Evolutionary conservation across 2,888 invertebrate species (phyloP), one percentile per base, ranked within the genome.

Genomic region (Seira musarum): DNA sequence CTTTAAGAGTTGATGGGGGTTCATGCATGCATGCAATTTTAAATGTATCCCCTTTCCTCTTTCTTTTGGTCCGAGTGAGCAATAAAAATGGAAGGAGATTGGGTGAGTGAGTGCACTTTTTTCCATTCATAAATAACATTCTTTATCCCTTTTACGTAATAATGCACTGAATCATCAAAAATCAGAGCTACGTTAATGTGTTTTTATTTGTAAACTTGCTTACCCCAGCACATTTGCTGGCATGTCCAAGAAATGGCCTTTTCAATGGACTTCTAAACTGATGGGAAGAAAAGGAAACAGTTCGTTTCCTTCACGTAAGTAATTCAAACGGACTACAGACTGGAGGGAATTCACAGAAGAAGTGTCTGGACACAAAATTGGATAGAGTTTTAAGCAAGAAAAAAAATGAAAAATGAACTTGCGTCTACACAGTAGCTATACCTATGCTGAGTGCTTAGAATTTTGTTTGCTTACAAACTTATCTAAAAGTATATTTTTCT

Each of bases 241-340:
- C 5, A 60, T 60, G 60, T 60, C 60, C 19, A 60, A 60, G 17
- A 60, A 60, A 49, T 21, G 10, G 10, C 60, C 2, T 60, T 8
- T 49, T 60, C 6, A 60, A 21, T 21, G 60, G 22, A 13, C 60
- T 21, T n/a, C 60, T 21, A 60, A 19, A 2, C 8, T 60, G 60
- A 53, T 53, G 53, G 60, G 17, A 22, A 2, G 63, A 6, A 25
- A 61, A 69, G 76, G 76, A 76, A 76, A 64, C 69, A 21, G 46
- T 63, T 63, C 49, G 69, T 65, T 76, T 76, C 76, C 76, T 70
- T 57, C 40, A 21, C 40, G 49, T 49, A 60, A 10, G 5, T 19
- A 21, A 21, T 8, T 30, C 3, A 60, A 21, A 60, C 10, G 49
- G 15, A 49, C 15, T 49, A n/a, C n/a, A n/a, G 49, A 49, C 15